Conservation (phyloP, 2,888 invertebrate genomes). For the Polylopha cassiicola region DNA sequence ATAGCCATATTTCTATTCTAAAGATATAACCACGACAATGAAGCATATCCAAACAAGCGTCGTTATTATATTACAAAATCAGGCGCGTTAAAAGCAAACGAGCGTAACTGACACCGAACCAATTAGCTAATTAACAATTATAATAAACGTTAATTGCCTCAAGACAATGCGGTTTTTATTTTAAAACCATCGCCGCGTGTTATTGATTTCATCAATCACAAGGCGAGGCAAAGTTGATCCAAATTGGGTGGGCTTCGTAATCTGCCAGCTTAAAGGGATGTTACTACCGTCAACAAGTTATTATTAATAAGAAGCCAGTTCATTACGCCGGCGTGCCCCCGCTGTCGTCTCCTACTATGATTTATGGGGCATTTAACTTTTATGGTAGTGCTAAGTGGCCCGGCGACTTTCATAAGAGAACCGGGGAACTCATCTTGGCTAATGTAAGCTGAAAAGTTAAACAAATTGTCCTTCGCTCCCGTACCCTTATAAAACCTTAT, state of each 20-base stretch:
- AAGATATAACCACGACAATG: no score
- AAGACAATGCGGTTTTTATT: constrained; percentile 33
- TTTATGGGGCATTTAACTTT: constrained; percentile 72
- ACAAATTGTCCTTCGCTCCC: constrained; percentile 48
- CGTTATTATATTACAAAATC: no score
- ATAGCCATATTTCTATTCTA: no score
- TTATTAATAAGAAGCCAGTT: constrained; percentile 63
- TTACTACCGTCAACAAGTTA: constrained; percentile 35
- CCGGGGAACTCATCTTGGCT: constrained; percentile 56
- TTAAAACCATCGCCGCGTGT: constrained; percentile 36
- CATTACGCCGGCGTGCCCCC: constrained; percentile 44
- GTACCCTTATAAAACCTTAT: constrained; percentile 26
- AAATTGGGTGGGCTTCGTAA: constrained; percentile 26
- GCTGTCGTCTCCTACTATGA: constrained; percentile 55
- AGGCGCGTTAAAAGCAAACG: no score
- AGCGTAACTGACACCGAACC: not conserved
- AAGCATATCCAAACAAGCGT: no score
- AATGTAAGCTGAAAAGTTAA: constrained; percentile 66
- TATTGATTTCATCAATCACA: constrained; percentile 43
- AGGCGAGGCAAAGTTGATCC: constrained; percentile 24
- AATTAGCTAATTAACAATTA: constrained; percentile 8
- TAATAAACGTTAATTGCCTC: constrained; percentile 13
- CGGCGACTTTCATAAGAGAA: constrained; percentile 53
- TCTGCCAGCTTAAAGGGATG: constrained; percentile 32
- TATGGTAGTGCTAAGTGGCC: constrained; percentile 69